Conservation (phyloP, 1,140 invertebrate genomes). For the Drosophila jambulina region DNA sequence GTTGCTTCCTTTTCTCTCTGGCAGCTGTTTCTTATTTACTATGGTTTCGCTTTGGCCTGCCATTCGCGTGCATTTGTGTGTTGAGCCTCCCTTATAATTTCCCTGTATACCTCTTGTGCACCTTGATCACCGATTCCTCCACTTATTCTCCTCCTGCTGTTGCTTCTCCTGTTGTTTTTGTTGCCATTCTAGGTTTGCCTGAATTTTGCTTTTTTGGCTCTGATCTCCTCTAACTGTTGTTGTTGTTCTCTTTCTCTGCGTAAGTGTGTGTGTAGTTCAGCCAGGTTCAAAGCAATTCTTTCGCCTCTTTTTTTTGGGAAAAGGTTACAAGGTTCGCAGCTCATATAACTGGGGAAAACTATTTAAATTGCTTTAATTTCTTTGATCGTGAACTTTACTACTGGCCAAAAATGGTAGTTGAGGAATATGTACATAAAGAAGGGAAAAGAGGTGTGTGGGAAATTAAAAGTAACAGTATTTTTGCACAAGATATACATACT, state of each 20-base stretch:
- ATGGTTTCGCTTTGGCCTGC: constrained; percentile 73
- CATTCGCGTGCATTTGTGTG: constrained; percentile 61
- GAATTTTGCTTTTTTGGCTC: constrained; percentile 51
- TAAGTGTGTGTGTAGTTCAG: constrained; percentile 58
- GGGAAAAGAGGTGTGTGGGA: not conserved
- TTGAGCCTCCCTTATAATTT: constrained; percentile 77
- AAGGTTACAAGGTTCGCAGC: constrained; percentile 39
- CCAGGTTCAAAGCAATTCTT: constrained; percentile 74
- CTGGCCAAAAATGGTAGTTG: constrained; percentile 2
- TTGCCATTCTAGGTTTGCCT: constrained; percentile 65
- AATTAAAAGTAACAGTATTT: not conserved
- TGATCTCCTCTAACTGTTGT: constrained; percentile 64
- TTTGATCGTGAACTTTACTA: constrained; percentile 46
- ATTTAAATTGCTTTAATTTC: constrained; percentile 42
- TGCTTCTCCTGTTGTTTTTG: constrained; percentile 37
- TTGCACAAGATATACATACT: too few species aligned
- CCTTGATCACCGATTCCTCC: constrained; percentile 60
- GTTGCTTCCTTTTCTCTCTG: constrained; percentile 34
- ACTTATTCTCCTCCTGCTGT: constrained; percentile 37
- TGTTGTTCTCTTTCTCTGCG: constrained; percentile 24
- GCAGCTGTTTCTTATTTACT: constrained; percentile 83
- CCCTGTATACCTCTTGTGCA: constrained; percentile 56
- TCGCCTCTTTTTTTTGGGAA: constrained; percentile 16
- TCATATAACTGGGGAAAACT: constrained; percentile 38
- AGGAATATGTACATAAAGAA: not conserved